phyloP scores from a whole-genome alignment of 2,797 vertebrate genomes.

The Micromesistius poutassou region DNA sequence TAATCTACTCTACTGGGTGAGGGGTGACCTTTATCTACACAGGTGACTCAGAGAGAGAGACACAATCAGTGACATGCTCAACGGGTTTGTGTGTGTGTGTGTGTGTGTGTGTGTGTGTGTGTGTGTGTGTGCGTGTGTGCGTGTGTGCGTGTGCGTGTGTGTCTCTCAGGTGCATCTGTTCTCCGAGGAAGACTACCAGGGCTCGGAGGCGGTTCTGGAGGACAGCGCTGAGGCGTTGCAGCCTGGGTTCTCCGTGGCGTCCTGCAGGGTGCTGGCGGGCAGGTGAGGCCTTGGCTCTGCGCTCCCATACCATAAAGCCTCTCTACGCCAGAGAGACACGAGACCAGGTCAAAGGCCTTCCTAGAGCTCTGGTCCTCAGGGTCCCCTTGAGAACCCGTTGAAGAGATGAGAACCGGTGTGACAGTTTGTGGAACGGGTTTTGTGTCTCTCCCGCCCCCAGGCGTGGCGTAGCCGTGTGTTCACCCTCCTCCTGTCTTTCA shows the following conservation, averaged over 20 bases:
- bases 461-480: slow-evolving; percentile 6
- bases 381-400: neutral
- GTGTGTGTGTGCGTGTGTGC: slow-evolving; percentile 31
- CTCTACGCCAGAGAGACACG: neutral
- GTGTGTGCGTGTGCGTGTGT: slow-evolving; percentile 13
- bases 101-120: slow-evolving; percentile 12
- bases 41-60: neutral
- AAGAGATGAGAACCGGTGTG: neutral
- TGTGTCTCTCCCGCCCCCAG: neutral
- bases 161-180: slow-evolving; percentile 84
- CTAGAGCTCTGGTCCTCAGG: neutral
- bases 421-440: neutral
- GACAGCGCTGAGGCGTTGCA: slow-evolving; percentile 71
- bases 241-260: slow-evolving; percentile 75
- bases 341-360: no score
- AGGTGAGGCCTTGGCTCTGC: slow-evolving; percentile 73
- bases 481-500: slow-evolving; percentile 47
- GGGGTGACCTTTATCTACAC: neutral
- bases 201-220: slow-evolving; percentile 73
- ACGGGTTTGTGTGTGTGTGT: slow-evolving; percentile 3
- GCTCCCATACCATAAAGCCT: neutral
- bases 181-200: slow-evolving; percentile 84
- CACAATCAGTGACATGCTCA: neutral
- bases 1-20: neutral
- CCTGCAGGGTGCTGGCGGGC: slow-evolving; percentile 85